Evolutionary conservation across 2,888 invertebrate species (phyloP), one percentile per base, ranked within the genome.

Genomic region (Plemyria rubiginata): DNA sequence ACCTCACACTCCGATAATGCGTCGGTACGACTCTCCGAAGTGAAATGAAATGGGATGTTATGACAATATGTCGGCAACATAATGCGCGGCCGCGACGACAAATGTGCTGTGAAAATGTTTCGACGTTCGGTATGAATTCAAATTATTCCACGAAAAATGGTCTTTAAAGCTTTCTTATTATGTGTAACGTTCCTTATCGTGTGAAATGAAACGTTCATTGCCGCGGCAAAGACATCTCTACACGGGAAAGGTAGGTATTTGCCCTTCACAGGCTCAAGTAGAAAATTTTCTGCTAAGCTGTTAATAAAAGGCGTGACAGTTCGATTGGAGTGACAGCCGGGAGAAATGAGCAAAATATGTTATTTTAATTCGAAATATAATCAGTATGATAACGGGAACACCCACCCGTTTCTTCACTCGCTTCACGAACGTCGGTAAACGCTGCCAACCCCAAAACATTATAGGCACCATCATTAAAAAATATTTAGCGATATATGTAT

Each of bases 401-500:
- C 28, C 57, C 54, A 50, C 28, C 57, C 54, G 59, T 74, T 72
- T 78, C 78, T 73, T 80, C 68, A 79, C 72, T 76, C 76, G 73
- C 78, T 81, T 75, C 77, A 76, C 76, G 80, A 79, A 79, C 73
- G 76, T 74, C 72, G 59, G 67, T 84, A 87, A 87, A 85, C 78
- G 85, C 77, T 82, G 78, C 81, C 83, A 86, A 77, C 80, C 84
- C n/a, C 82, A 82, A 51, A 80, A 81, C 79, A 85, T 85, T 87
- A 81, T 71, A 77, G 75, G 80, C 22, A 22, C 84, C 82, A 76
- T 87, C 86, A 92, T 92, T 92, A 92, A 85, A 92, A 92, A 92
- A 92, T 92, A 92, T 92, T 92, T 92, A 92, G 91, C 92, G 88
- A 89, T 88, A 82, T 83, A 89, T 88, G 82, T 83, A 85, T 84